Evolutionary conservation across 2,888 invertebrate genomes (phyloP).

Genomic region (Athrips mouffetella): DNA sequence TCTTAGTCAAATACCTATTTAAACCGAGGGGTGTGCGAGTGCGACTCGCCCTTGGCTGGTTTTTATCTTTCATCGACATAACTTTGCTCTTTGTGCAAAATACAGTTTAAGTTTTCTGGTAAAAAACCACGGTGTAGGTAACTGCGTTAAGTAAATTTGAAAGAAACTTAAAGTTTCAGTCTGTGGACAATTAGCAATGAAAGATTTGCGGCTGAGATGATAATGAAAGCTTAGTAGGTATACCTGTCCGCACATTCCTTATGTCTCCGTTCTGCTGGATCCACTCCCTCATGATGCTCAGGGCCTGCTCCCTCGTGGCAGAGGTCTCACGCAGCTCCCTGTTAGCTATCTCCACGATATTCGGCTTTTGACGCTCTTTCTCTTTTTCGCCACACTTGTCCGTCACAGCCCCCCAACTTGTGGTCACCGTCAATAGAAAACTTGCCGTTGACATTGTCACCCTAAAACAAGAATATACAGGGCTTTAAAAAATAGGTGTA

Average conservation of each 20-base stretch:
- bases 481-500: no score
- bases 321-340: slow-evolving; percentile 85
- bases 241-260: slow-evolving; percentile 82
- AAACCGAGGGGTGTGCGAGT: no score
- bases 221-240: slow-evolving; percentile 10
- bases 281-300: slow-evolving; percentile 83
- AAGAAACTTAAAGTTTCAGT: no score
- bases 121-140: no score
- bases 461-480: background rate
- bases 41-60: no score
- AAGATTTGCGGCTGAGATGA: no score
- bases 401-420: slow-evolving; percentile 29
- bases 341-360: slow-evolving; percentile 75
- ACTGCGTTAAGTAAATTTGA: no score
- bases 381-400: slow-evolving; percentile 47
- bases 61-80: no score
- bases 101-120: no score
- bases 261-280: slow-evolving; percentile 83
- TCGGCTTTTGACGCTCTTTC: slow-evolving; percentile 34
- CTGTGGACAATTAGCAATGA: no score
- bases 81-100: no score
- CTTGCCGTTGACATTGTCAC: slow-evolving; percentile 60
- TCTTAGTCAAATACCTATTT: no score
- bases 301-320: slow-evolving; percentile 78
- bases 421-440: slow-evolving; percentile 58